Evolutionary conservation across 2,888 invertebrate species (phyloP), one percentile per base, ranked within the genome.

Genomic region (Volucella inanis): DNA sequence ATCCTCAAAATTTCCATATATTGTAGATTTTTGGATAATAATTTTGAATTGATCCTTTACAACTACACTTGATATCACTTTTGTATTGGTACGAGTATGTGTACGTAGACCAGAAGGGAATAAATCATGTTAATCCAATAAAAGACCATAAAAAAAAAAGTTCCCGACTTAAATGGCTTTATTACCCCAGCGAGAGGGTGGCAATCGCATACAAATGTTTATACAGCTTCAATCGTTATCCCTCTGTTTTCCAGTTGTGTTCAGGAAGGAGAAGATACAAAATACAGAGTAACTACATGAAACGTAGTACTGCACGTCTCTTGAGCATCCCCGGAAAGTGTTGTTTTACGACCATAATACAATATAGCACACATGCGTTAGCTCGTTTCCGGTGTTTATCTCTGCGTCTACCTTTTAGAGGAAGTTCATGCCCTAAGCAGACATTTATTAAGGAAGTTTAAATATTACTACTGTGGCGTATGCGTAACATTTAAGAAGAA

Each of bases 121-220:
- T 85, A 85, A 85, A 85, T 85, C 85, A 85, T 85, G 81, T 81
- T 85, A 85, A 85, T 85, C 85, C 85, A 81, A 85, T 85, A 74
- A 85, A 85, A 72, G 72, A 64, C 81, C 81, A 85, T 81, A 81
- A 81, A 84, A 54, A 49, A n/a, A 81, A 85, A 85, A 68, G 81
- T 85, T 85, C 76, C 31, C 31, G 81, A 85, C 62, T 85, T 85
- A 85, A 85, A 85, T 85, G 85, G 85, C 85, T 85, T 85, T 85
- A 85, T 85, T 85, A 85, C 85, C 31, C 31, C 49, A 62, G 67
- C 81, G 47, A 57, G 72, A 68, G 85, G 85, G 72, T 81, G 55
- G 76, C 76, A 81, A 59, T 81, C 85, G 81, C 81, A 81, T 81
- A 85, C 81, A 81, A 85, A 81, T 85, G 85, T 85, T 76, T 81